Conservation (phyloP, 2,113 vertebrate species). For the Sorex fumeus region DNA sequence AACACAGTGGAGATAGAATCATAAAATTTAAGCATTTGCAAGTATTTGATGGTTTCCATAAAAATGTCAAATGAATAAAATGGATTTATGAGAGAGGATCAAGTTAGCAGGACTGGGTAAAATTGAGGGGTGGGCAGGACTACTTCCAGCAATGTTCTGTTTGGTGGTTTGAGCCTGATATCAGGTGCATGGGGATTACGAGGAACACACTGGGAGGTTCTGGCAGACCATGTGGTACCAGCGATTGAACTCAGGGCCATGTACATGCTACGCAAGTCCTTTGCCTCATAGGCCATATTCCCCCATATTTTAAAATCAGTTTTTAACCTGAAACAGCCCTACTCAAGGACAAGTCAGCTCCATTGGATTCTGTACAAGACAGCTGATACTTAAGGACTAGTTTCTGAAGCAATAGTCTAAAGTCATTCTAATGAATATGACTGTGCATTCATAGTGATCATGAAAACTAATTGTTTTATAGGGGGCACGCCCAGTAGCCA, state of each 20-base stretch:
- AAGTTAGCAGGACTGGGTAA: too few relatives aligned
- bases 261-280: too few relatives aligned
- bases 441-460: background rate
- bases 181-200: too few relatives aligned
- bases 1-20: background rate
- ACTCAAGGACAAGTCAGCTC: background rate
- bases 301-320: too few relatives aligned
- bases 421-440: constrained; percentile 25
- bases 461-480: background rate
- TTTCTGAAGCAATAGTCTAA: constrained; percentile 48
- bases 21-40: background rate
- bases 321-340: background rate
- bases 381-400: constrained; percentile 17
- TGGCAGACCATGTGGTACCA: too few relatives aligned
- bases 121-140: too few relatives aligned
- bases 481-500: too few relatives aligned
- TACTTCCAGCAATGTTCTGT: too few relatives aligned
- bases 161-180: too few relatives aligned
- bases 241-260: too few relatives aligned
- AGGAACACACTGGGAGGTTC: too few relatives aligned
- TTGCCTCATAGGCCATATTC: too few relatives aligned
- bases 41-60: background rate
- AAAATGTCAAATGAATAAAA: background rate
- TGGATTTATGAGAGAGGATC: background rate
- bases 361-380: background rate